Conservation (phyloP, 2,113 vertebrate genomes). For the Caloenas nicobarica region DNA sequence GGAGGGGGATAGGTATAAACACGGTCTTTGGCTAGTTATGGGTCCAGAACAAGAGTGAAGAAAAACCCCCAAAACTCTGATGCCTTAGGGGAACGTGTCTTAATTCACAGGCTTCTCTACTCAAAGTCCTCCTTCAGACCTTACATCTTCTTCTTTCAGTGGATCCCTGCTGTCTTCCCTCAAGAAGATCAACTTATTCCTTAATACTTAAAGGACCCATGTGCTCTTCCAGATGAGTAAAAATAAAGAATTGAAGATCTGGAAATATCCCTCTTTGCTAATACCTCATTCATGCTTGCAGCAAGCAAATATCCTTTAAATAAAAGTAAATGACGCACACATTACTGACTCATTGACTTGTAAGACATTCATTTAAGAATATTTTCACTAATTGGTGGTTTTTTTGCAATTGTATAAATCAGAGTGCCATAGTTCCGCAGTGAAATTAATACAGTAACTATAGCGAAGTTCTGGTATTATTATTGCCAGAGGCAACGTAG, state of each 20-base stretch:
- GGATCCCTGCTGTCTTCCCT: neutral
- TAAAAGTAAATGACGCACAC: neutral
- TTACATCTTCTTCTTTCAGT: neutral
- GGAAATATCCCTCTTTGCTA: neutral
- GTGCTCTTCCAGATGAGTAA: neutral
- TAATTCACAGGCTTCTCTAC: neutral
- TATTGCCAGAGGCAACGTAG: no score
- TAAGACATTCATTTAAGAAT: neutral
- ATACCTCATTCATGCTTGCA: neutral
- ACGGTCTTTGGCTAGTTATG: neutral
- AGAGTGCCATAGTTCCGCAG: neutral
- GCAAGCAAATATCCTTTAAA: neutral
- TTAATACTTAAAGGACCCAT: neutral
- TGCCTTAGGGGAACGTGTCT: neutral
- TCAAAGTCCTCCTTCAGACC: neutral
- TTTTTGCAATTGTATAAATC: neutral
- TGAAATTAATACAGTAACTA: neutral
- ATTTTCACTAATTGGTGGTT: neutral
- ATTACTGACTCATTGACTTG: neutral
- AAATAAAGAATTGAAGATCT: neutral
- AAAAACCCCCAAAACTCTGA: neutral
- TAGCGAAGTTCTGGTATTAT: neutral
- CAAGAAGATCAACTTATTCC: neutral
- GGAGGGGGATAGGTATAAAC: neutral
- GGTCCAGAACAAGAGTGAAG: neutral